These are phyloP conservation scores for Otus sunia DNA, from an alignment of 2,113 vertebrate genomes.

Conservation along the genomic window DNA sequence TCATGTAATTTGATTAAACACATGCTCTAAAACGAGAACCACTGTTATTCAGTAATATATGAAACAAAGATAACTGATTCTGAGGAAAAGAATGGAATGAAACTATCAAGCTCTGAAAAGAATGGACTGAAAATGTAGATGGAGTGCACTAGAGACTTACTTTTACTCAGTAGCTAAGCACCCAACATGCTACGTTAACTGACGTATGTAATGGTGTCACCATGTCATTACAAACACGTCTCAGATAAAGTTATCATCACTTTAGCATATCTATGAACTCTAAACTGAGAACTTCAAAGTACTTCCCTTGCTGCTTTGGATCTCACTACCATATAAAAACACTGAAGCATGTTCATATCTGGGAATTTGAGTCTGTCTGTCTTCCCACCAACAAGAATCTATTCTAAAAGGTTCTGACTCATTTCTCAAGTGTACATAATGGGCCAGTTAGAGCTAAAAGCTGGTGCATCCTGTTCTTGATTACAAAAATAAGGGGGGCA, in stretches of 20 bases:
- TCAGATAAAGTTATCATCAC: not conserved
- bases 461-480: constrained; percentile 44
- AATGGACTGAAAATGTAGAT: not conserved
- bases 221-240: not conserved
- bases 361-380: not conserved
- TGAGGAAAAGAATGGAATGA: not conserved
- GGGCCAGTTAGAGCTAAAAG: not conserved
- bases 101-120: not conserved
- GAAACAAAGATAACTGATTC: not conserved
- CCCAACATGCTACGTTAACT: not conserved
- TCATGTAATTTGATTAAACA: not conserved
- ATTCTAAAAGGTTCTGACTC: constrained; percentile 11
- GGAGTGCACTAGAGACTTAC: not conserved
- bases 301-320: not conserved
- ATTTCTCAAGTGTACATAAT: constrained; percentile 27
- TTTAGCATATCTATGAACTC: not conserved
- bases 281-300: not conserved
- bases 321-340: not conserved
- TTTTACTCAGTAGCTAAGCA: not conserved
- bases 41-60: not conserved
- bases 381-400: constrained; percentile 22
- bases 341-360: not conserved
- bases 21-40: not conserved
- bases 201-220: not conserved
- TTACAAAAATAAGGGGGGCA: constrained; percentile 3